These are phyloP conservation scores for Dissostichus mawsoni DNA, from an alignment of 2,113 vertebrate genomes.

Conservation along the genomic window DNA sequence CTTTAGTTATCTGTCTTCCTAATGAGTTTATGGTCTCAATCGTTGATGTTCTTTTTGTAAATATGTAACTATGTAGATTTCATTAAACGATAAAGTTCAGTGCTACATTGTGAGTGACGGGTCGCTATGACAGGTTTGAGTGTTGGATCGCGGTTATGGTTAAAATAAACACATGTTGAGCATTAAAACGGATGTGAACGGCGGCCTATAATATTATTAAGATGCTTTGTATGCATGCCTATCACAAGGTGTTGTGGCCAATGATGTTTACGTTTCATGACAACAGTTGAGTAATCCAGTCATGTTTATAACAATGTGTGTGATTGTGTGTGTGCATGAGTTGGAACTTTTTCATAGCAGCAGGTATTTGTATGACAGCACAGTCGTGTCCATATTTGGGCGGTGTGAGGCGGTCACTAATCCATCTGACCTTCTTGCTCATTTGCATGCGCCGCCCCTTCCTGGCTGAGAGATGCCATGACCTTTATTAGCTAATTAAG, in stretches of 20 bases:
- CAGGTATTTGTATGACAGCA: constrained; percentile 71
- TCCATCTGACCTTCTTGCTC: constrained; percentile 76
- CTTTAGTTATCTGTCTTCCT: no score
- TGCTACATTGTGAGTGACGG: no score
- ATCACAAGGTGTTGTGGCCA: not conserved
- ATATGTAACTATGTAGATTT: no score
- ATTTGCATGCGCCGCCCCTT: constrained; percentile 72
- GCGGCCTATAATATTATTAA: not conserved
- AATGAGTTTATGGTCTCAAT: no score
- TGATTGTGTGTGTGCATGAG: not conserved
- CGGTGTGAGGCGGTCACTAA: constrained; percentile 68
- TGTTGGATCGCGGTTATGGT: not conserved
- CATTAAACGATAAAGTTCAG: no score
- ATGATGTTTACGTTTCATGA: not conserved
- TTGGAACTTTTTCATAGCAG: constrained; percentile 29
- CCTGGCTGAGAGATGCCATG: constrained; percentile 89
- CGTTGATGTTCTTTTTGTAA: no score
- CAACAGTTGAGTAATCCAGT: constrained; percentile 1
- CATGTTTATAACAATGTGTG: not conserved
- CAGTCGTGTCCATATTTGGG: constrained; percentile 69
- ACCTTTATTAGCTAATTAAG: constrained; percentile 99
- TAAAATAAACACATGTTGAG: not conserved
- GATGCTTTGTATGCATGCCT: not conserved
- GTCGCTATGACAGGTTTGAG: no score
- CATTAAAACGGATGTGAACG: not conserved